A percentile compares a stretch with the other conserved stretches of the same genome.
Evolutionary conservation across 2,797 vertebrate genomes (phyloP).

Genomic region (Cacajao melanocephalus): DNA sequence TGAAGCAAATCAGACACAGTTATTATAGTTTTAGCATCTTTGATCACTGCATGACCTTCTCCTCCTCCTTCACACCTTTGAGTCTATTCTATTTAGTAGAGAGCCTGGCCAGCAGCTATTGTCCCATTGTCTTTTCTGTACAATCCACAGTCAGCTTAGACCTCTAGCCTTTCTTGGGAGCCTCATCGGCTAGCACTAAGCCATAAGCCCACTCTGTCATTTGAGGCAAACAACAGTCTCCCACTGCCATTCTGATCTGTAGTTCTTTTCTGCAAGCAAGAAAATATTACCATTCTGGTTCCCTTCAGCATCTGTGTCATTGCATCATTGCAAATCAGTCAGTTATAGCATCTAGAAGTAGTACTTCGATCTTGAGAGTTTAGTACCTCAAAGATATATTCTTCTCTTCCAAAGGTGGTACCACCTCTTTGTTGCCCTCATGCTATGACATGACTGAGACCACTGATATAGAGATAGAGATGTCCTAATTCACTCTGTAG

Average conservation of each 20-base stretch:
- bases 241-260: neutral
- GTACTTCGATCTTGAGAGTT: neutral
- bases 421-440: neutral
- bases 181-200: neutral
- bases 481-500: neutral
- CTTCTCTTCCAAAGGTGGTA: neutral
- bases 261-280: neutral
- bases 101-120: neutral
- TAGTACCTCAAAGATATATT: neutral
- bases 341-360: neutral
- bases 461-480: neutral
- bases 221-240: neutral
- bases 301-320: neutral
- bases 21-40: slow-evolving; percentile 4
- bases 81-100: neutral
- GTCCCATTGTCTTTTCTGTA: neutral
- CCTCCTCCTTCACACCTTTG: neutral
- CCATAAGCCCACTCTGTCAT: neutral
- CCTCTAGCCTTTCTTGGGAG: neutral
- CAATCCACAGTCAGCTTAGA: neutral
- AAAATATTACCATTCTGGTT: neutral
- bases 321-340: neutral
- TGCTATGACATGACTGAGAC: neutral
- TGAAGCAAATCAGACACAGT: neutral
- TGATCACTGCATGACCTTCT: neutral